These are phyloP conservation scores for Oscheius sp. DNA, from an alignment of 2,888 invertebrate species.

Conservation along the genomic window DNA sequence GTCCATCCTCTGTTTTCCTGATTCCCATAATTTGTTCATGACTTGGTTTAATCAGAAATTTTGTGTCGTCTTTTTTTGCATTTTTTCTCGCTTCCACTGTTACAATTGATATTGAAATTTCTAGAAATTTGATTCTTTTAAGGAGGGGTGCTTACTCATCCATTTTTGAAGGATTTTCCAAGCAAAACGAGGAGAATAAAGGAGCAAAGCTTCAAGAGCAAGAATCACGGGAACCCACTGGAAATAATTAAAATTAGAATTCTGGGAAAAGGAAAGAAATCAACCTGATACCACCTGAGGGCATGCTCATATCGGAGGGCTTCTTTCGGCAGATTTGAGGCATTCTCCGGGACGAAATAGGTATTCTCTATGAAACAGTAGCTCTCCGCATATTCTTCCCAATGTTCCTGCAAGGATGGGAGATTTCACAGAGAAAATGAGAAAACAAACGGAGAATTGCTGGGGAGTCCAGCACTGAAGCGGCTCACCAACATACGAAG, in stretches of 20 bases:
- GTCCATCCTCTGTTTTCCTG: background rate
- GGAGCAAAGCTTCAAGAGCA: slow-evolving; percentile 53
- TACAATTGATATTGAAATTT: slow-evolving; percentile 40
- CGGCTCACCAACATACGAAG: slow-evolving; percentile 73
- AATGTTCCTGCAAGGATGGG: slow-evolving; percentile 67
- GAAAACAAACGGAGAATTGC: slow-evolving; percentile 55
- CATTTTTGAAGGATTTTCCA: slow-evolving; percentile 59
- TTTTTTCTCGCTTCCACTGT: slow-evolving; percentile 37
- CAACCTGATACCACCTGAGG: slow-evolving; percentile 60
- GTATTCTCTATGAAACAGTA: slow-evolving; percentile 74
- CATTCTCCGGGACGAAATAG: slow-evolving; percentile 66
- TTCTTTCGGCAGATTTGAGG: slow-evolving; percentile 40
- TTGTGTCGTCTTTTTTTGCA: slow-evolving; percentile 24
- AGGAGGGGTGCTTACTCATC: background rate
- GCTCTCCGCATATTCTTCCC: slow-evolving; percentile 73
- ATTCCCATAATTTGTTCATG: no score
- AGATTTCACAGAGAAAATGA: no score
- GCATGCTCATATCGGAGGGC: slow-evolving; percentile 39
- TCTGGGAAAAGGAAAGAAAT: background rate
- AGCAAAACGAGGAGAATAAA: slow-evolving; percentile 61
- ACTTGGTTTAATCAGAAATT: no score
- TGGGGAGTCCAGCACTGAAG: slow-evolving; percentile 71
- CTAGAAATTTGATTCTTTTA: background rate
- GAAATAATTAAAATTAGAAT: slow-evolving; percentile 1
- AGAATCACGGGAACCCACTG: slow-evolving; percentile 70